A percentile compares a stretch with the other conserved stretches of the same genome.
Conservation (phyloP, 92 coral and sea anemone species). For the Hydrozoanthus gracilis region DNA sequence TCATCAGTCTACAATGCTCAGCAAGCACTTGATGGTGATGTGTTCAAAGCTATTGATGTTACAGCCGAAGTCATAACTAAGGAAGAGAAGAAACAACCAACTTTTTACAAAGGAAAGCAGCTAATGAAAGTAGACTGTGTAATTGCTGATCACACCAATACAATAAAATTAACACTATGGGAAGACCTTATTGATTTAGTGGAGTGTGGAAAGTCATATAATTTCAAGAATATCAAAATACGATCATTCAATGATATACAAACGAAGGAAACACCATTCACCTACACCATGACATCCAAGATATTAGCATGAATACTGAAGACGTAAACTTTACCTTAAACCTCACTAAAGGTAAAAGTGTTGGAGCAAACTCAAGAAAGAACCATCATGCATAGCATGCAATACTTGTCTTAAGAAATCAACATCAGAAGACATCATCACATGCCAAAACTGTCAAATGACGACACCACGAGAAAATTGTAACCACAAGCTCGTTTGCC, state of each 20-base stretch:
- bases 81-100: constrained; percentile 66
- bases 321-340: constrained; percentile 63
- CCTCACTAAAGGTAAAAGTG: constrained; percentile 63
- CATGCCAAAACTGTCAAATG: constrained; percentile 62
- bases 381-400: constrained; percentile 68
- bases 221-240: neutral
- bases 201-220: constrained; percentile 1
- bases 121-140: constrained; percentile 69
- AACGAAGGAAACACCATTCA: constrained; percentile 68
- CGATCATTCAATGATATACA: constrained; percentile 33
- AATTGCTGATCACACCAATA: constrained; percentile 76
- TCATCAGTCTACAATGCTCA: constrained; percentile 62
- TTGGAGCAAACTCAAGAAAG: constrained; percentile 64
- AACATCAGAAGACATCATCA: constrained; percentile 38
- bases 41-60: constrained; percentile 65
- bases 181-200: constrained; percentile 56
- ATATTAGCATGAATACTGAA: constrained; percentile 61
- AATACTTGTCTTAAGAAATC: neutral
- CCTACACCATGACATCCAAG: constrained; percentile 26
- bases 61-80: constrained; percentile 67
- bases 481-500: constrained; percentile 66
- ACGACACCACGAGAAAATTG: constrained; percentile 58
- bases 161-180: constrained; percentile 64
- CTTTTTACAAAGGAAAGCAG: constrained; percentile 62
- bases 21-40: constrained; percentile 68